These are phyloP conservation scores for Drosophila pruinosa DNA, from an alignment of 1,140 invertebrate species.

Conservation along the genomic window DNA sequence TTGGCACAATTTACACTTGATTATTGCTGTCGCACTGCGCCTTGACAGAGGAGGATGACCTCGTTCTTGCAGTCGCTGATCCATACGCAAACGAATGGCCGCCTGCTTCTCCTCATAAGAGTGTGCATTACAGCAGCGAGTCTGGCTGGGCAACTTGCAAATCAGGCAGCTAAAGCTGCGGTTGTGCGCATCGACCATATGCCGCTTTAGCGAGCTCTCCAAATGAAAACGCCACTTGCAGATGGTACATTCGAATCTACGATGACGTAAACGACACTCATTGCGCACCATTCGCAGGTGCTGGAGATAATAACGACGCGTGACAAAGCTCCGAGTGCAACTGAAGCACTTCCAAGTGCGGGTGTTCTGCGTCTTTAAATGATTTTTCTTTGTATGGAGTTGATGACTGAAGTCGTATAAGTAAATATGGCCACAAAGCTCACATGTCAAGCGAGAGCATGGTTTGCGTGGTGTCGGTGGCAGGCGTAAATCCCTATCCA, in stretches of 20 bases:
- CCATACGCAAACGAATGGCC: constrained; percentile 4
- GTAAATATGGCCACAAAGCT: too few relatives aligned
- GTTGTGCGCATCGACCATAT: constrained; percentile 11
- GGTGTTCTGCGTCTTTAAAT: too few relatives aligned
- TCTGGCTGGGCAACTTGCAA: neutral
- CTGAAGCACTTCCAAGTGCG: neutral
- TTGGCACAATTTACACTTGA: constrained; percentile 11
- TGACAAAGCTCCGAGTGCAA: constrained; percentile 16
- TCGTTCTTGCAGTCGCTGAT: neutral
- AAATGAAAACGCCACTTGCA: constrained; percentile 26
- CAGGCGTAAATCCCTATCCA: too few relatives aligned
- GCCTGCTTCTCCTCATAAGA: constrained; percentile 1
- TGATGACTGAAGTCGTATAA: too few relatives aligned
- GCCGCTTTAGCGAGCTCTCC: neutral
- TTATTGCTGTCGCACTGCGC: neutral
- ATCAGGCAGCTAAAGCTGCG: constrained; percentile 20
- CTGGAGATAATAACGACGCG: neutral
- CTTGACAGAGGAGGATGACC: neutral
- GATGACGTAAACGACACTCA: neutral
- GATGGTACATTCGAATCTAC: constrained; percentile 15
- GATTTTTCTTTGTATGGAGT: too few relatives aligned
- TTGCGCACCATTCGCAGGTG: neutral
- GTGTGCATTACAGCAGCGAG: constrained; percentile 28
- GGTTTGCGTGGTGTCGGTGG: too few relatives aligned
- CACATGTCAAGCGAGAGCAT: too few relatives aligned